Evolutionary conservation across 2,888 invertebrate species (phyloP), one percentile per base, ranked within the genome.

Genomic region (Drosophila nr. perissopoda): DNA sequence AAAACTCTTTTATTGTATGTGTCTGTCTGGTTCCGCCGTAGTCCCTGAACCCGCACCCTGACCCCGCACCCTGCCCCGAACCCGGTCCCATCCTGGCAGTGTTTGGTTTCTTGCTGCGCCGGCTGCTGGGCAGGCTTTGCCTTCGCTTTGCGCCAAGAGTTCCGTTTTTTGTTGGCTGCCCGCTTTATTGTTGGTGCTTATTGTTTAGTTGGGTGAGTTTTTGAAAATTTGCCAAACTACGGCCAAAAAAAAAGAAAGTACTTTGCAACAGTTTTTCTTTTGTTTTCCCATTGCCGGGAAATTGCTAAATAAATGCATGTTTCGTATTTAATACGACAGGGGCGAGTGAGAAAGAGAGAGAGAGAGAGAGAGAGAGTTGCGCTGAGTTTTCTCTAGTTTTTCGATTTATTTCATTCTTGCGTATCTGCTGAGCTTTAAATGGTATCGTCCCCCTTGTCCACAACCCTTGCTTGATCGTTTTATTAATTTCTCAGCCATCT

Each of bases 271-370:
- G 66, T 72, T 86, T 77, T 82, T 78, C 67, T 64, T 56, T 72
- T 73, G 64, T 85, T 78, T 75, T 38, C 68, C 13, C 21, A 63
- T 51, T 53, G 38, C 63, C 71, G 65, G 77, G 70, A 86, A 86
- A 86, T 89, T 87, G 86, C 90, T 80, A 86, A 86, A 86, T 89
- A 86, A 86, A 86, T 87, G 86, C 88, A 87, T 87, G 90, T 78
- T 89, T 76, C 82, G 76, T 82, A 85, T 87, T 86, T 86, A 87
- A 87, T 71, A 56, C 31, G 51, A 11, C 21, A 21, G 25, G 6
- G n/a, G 16, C 11, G 13, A 38, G 16, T 33, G 40, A n/a, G 8
- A 38, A 3, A 16, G 0, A 21, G 33, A 27, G 7, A 31, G 27
- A 36, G 11, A 36, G 52, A 29, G 34, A 4, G 13, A 33, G 18